phyloP scores from a whole-genome alignment of 2,888 invertebrate species.

The Spicauda simplicius region DNA sequence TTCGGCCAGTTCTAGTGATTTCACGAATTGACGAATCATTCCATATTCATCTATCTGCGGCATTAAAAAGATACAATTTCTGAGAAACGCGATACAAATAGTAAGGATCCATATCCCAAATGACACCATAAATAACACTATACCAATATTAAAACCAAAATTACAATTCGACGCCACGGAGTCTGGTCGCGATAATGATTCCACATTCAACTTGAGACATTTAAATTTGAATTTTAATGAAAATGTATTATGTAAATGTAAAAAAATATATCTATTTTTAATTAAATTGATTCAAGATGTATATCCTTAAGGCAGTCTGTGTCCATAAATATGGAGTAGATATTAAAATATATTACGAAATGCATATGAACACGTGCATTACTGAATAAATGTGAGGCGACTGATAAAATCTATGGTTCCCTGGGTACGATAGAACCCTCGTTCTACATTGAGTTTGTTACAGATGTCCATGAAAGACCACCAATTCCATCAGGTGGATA shows the following conservation, averaged over 20 bases:
- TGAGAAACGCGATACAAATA: background rate
- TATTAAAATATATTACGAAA: background rate
- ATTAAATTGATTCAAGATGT: constrained; percentile 11
- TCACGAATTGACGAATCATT: no score
- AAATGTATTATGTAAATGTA: constrained; percentile 43
- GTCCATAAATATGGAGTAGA: constrained; percentile 9
- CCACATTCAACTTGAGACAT: constrained; percentile 55
- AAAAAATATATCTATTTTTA: constrained; percentile 37
- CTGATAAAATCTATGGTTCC: no score
- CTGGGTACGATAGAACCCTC: no score
- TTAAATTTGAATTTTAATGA: constrained; percentile 57
- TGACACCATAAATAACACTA: constrained; percentile 10
- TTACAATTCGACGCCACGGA: constrained; percentile 56
- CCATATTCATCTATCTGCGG: no score
- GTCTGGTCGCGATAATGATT: constrained; percentile 55
- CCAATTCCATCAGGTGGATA: no score
- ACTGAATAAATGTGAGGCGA: no score
- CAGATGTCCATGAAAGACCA: no score
- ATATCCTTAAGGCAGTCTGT: constrained; percentile 8
- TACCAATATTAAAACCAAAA: constrained; percentile 21
- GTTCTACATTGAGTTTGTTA: no score
- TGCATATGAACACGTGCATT: no score
- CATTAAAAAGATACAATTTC: background rate
- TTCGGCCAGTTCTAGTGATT: background rate
- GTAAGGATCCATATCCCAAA: background rate